A percentile compares a stretch with the other conserved stretches of the same genome.
Evolutionary conservation across 2,888 invertebrate genomes (phyloP).

Genomic region (Drosophila nr. medialis): DNA sequence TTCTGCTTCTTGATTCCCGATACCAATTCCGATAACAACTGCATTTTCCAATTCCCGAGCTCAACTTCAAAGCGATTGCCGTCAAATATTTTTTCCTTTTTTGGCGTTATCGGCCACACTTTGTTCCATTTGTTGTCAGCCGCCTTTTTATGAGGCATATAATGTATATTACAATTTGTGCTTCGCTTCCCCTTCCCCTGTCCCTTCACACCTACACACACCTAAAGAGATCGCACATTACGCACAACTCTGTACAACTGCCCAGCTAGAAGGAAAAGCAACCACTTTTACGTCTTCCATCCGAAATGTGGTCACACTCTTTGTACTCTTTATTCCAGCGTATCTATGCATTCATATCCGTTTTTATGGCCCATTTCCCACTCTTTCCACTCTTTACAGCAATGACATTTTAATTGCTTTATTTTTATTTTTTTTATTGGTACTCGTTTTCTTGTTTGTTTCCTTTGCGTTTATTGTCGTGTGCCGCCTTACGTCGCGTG

Average conservation of each 20-base stretch:
- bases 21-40: slow-evolving; percentile 16
- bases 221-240: slow-evolving; percentile 6
- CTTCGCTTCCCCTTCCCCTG: neutral
- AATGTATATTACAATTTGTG: slow-evolving; percentile 38
- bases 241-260: neutral
- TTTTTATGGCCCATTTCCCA: slow-evolving; percentile 75
- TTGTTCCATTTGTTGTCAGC: slow-evolving; percentile 40
- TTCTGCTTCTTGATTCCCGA: slow-evolving; percentile 9
- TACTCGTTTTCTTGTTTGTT: slow-evolving; percentile 15
- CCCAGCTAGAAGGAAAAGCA: neutral
- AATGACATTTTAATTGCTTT: slow-evolving; percentile 82
- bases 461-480: slow-evolving; percentile 65
- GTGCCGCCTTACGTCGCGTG: slow-evolving; percentile 69
- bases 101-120: slow-evolving; percentile 48
- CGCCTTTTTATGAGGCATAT: slow-evolving; percentile 31
- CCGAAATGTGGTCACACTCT: slow-evolving; percentile 39
- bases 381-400: slow-evolving; percentile 38
- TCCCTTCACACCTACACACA: slow-evolving; percentile 7
- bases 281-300: slow-evolving; percentile 50
- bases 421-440: slow-evolving; percentile 41
- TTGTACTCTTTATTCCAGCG: slow-evolving; percentile 43
- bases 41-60: slow-evolving; percentile 15
- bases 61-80: slow-evolving; percentile 49
- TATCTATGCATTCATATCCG: slow-evolving; percentile 72
- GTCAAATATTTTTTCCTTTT: neutral